Base-by-base conservation (phyloP, 2,888 invertebrate species). In the Dicranocentrus wangi region DNA sequence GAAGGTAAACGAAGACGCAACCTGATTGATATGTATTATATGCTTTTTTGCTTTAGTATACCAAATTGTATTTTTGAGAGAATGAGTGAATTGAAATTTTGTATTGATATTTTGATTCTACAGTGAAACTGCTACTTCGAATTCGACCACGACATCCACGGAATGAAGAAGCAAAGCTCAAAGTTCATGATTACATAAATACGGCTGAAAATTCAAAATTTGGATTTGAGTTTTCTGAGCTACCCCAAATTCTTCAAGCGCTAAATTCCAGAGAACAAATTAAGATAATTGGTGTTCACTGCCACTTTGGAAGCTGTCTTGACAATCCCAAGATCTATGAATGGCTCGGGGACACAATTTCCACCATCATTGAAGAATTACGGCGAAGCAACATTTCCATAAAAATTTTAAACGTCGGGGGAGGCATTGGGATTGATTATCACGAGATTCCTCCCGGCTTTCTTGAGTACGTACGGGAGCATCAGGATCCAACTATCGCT, bases 401-500 rank as follows among this genome's bases (percentile, higher is more conserved):
- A 2, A 61, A 84, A 53, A 83, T 87, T 25, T 65, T 89, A n/a
- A 89, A 89, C 82, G 87, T 89, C 39, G 89, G 89, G 2, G 89
- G 89, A 10, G 89, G 89, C 2, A 87, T 89, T n/a, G 88, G 87
- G 2, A 88, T 89, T 42, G 85, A 88, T 81, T 88, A 89, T 63
- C 80, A 84, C 84, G 84, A 86, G 47, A 85, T 85, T 43, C 80
- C 85, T 42, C 53, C 80, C 7, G 85, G 85, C 21, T 69, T 81
- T 23, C 17, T 2, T 1, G 27, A 66, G 10, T 60, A 5, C 23
- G 2, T 66, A 19, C 19, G 13, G 0, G 43, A 32, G n/a, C n/a
- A n/a, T 2, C 1, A 15, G n/a, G 27, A 27, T 27, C 8, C 10
- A 15, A n/a, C 10, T 3, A 15, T 47, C 10, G 7, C 5, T 19